phyloP scores from a whole-genome alignment of 1,140 invertebrate genomes.

The Drosophila arawakana region DNA sequence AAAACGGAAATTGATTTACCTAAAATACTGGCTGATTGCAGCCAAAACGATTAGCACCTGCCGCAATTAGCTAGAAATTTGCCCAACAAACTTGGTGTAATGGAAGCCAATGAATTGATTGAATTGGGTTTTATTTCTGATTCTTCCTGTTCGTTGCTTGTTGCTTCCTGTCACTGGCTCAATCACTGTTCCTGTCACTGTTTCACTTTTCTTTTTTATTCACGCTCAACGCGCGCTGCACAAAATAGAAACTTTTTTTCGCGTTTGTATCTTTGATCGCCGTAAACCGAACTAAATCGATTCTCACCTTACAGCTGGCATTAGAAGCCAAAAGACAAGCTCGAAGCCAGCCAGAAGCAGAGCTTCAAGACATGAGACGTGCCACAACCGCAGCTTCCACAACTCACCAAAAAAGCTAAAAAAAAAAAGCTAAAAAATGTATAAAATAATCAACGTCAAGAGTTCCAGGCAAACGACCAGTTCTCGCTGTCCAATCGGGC shows the following conservation, averaged over 20 bases:
- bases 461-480: conserved; percentile 73
- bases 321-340: conserved; percentile 81
- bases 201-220: conserved; percentile 29
- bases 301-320: conserved; percentile 81
- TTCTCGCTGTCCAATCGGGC: conserved; percentile 49
- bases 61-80: conserved; percentile 42
- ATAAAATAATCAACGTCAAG: conserved; percentile 52
- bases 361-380: conserved; percentile 47
- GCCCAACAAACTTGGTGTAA: not conserved
- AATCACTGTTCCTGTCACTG: conserved; percentile 28
- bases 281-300: conserved; percentile 84
- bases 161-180: conserved; percentile 2
- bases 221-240: conserved; percentile 35
- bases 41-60: conserved; percentile 63
- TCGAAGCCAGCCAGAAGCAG: conserved; percentile 19
- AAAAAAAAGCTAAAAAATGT: conserved; percentile 41
- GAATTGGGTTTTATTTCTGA: conserved; percentile 3
- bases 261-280: conserved; percentile 84
- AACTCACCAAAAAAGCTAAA: conserved; percentile 33
- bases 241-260: conserved; percentile 82
- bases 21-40: conserved; percentile 38
- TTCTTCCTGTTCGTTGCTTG: not conserved
- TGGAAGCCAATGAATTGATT: not conserved
- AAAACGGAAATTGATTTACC: conserved; percentile 74
- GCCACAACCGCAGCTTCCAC: conserved; percentile 55